Conservation (phyloP, 1,140 invertebrate species). For the Cyclina sinensis region DNA sequence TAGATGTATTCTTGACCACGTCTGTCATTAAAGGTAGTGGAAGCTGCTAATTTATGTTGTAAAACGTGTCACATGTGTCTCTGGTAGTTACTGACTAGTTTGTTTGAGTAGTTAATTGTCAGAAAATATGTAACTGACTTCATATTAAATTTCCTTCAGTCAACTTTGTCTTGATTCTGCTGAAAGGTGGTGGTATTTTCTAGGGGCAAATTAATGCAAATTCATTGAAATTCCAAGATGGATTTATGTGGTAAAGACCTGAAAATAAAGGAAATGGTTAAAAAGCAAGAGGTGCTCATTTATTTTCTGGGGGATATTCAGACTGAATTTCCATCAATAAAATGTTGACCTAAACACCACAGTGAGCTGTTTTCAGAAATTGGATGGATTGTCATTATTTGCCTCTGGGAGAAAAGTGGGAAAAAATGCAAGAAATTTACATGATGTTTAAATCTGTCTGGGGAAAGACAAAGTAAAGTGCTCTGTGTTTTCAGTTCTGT, state of each 20-base stretch:
- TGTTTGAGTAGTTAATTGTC: no score
- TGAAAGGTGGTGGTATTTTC: no score
- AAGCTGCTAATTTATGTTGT: no score
- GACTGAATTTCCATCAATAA: constrained; percentile 19
- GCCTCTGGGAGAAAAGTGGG: neutral
- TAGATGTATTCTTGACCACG: no score
- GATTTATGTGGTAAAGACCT: neutral
- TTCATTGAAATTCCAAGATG: neutral
- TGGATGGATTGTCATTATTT: neutral
- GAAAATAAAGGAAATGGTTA: neutral
- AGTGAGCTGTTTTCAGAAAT: constrained; percentile 18
- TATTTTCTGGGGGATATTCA: constrained; percentile 10
- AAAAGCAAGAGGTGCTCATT: neutral
- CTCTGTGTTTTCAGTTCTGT: neutral
- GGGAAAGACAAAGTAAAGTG: neutral
- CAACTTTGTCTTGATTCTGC: no score
- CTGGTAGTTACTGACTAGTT: no score
- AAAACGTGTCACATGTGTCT: no score
- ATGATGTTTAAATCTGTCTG: neutral
- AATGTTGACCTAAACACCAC: constrained; percentile 21
- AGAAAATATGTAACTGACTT: no score
- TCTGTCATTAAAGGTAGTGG: no score
- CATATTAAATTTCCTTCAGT: no score
- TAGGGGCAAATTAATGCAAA: neutral
- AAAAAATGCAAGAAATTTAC: constrained; percentile 23